Evolutionary conservation across 2,797 vertebrate species (phyloP), one percentile per base, ranked within the genome.

Genomic region (Gymnocypris eckloni): DNA sequence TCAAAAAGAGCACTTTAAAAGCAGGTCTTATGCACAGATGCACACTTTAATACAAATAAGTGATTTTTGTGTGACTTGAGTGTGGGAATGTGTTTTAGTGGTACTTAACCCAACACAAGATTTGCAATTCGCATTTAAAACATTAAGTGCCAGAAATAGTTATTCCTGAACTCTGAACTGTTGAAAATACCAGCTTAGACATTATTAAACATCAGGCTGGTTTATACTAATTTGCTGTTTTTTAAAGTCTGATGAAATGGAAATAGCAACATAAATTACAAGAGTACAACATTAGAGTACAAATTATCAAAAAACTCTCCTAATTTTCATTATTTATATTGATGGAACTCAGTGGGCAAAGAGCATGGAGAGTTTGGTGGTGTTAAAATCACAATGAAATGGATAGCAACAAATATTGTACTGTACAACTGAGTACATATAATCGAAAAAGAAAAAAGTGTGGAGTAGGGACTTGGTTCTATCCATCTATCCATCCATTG

Each of bases 101-200:
- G n/a, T 56, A 56, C 67, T 59, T 82, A 20, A 20, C 16, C 45
- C 39, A 8, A 5, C 28, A 2, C 50, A 52, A 73, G 11, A 82
- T 82, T 67, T 72, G 54, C 39, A 61, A 64, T 73, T 64, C 6
- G 33, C 48, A 48, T 83, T 64, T 16, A 13, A 61, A 73, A 64
- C 18, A 75, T 75, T 73, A 73, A 48, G 81, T 61, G 70, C 12
- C 41, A 37, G 56, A 64, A 64, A 83, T 6, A 45, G 70, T 52
- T 69, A 39, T 37, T 22, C 56, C 25, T 73, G 39, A 64, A 13
- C 28, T 39, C 10, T 16, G 64, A 66, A 61, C 25, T 33, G 25
- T 16, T 52, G 10, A 52, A 76, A 33, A 75, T 4, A 28, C 25
- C 28, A 75, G 4, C 71, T 73, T 18, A 28, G 43, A 33, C 25